Evolutionary conservation across 37 sponge, comb jelly and placozoan genomes (phyloP).

Genomic region (Beroe forskalii): DNA sequence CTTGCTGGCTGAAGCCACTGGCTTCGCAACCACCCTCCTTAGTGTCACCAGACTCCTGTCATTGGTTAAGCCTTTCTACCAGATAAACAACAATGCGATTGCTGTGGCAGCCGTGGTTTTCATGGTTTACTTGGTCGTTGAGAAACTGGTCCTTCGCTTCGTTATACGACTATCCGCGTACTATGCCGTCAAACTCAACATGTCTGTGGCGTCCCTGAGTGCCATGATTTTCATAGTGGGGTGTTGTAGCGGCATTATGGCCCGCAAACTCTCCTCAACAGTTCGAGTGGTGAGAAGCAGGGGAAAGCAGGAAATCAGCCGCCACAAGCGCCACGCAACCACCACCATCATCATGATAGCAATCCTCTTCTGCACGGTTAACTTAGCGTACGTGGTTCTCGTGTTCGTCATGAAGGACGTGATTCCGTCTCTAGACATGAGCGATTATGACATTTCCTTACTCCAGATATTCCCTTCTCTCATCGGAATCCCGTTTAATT

Average conservation of each 20-base stretch:
- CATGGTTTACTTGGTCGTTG: background rate
- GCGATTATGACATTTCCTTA: background rate
- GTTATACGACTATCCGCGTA: too few relatives aligned
- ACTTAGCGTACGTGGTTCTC: background rate
- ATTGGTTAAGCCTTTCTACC: background rate
- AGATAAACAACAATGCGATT: background rate
- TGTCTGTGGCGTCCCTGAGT: background rate
- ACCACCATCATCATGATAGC: background rate
- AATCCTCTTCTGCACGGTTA: background rate
- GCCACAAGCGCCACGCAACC: background rate
- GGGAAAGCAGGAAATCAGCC: background rate
- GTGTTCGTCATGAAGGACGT: background rate
- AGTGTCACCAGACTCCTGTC: background rate
- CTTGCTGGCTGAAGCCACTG: background rate
- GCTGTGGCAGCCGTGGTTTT: background rate
- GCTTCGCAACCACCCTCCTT: background rate
- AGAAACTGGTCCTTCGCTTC: background rate
- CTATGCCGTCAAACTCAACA: background rate
- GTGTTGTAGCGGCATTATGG: background rate
- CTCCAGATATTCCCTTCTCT: background rate
- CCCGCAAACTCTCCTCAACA: background rate
- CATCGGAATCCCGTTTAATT: background rate
- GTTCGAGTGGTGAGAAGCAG: background rate
- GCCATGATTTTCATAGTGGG: background rate
- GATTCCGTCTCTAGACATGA: background rate